phyloP scores from a whole-genome alignment of 2,888 invertebrate genomes.

The Apamea monoglypha region DNA sequence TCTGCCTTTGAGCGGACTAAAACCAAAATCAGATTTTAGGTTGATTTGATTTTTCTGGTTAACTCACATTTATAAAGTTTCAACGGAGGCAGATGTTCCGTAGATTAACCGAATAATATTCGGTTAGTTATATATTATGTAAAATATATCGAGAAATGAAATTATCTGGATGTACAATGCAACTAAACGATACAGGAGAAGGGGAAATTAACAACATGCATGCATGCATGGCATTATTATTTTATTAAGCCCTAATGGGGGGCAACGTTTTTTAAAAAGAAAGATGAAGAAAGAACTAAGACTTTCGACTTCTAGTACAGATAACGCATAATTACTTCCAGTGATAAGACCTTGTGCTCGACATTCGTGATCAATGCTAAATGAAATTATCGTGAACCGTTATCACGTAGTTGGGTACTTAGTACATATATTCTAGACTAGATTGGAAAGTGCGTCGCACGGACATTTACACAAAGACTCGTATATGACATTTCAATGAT shows the following conservation, averaged over 20 bases:
- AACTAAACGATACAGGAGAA: too few relatives aligned
- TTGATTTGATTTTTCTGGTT: neutral
- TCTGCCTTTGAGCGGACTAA: neutral
- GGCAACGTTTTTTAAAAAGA: too few relatives aligned
- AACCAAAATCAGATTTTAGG: neutral
- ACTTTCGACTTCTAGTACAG: slow-evolving; percentile 17
- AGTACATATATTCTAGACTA: neutral
- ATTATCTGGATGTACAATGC: slow-evolving; percentile 1
- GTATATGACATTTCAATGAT: slow-evolving; percentile 5
- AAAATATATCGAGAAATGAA: neutral
- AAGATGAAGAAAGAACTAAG: too few relatives aligned
- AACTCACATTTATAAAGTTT: neutral
- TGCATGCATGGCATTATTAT: too few relatives aligned
- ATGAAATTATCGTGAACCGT: slow-evolving; percentile 25
- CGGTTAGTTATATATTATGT: neutral
- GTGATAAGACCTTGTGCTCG: slow-evolving; percentile 31
- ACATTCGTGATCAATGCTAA: slow-evolving; percentile 27
- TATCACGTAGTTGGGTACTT: slow-evolving; percentile 9
- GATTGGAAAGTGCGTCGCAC: slow-evolving; percentile 9
- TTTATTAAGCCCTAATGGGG: too few relatives aligned
- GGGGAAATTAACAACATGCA: too few relatives aligned
- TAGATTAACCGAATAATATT: neutral
- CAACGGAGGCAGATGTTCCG: neutral
- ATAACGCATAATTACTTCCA: slow-evolving; percentile 21
- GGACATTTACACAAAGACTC: neutral